Evolutionary conservation across 2,113 vertebrate genomes (phyloP).

Genomic region (Varanus salvator): DNA sequence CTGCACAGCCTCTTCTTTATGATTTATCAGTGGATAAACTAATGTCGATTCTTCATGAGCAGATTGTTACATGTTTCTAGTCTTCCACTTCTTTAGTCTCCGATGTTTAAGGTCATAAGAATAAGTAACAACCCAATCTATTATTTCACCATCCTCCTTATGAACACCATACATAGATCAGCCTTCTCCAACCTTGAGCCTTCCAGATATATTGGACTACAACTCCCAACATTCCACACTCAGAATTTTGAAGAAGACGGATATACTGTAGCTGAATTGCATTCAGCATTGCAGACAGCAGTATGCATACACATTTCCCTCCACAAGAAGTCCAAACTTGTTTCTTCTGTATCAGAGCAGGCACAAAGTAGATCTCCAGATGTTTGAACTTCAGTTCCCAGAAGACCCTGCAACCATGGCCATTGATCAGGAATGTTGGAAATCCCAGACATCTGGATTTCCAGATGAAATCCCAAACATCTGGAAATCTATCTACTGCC

Average conservation of each 20-base stretch:
- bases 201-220: too few species aligned
- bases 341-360: not conserved
- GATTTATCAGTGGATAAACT: constrained; percentile 12
- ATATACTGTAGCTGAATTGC: not conserved
- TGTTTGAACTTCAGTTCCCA: too few species aligned
- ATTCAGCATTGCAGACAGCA: not conserved
- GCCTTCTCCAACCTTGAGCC: too few species aligned
- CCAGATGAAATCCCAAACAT: too few species aligned
- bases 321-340: constrained; percentile 6
- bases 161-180: not conserved
- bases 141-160: not conserved
- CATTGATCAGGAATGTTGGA: too few species aligned
- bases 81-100: not conserved
- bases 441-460: too few species aligned
- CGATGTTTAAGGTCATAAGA: not conserved
- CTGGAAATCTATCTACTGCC: too few species aligned
- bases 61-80: constrained; percentile 1
- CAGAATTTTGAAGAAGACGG: too few species aligned
- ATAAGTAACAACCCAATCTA: not conserved
- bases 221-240: too few species aligned
- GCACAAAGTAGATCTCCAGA: too few species aligned
- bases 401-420: too few species aligned
- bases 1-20: constrained; percentile 25
- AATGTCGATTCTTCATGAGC: not conserved
- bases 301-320: not conserved